Evolutionary conservation across 92 coral and sea anemone genomes (phyloP), one percentile per base, ranked within the genome.

Genomic region (Paragorgia papillata): DNA sequence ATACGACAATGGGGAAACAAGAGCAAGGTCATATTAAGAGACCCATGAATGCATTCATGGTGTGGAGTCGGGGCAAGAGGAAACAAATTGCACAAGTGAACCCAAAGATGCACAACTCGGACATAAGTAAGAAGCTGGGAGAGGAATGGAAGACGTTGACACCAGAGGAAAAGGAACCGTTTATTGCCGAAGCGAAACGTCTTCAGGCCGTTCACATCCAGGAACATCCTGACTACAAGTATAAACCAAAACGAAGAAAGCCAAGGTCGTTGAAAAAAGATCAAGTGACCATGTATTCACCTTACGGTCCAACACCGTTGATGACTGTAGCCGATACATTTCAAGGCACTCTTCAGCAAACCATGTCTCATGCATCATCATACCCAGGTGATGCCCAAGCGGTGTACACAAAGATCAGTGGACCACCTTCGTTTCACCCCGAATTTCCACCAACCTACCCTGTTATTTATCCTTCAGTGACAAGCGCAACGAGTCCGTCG

Each of bases 51-150:
- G 99, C 99, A 15, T 95, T 95, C 61, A 95, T 95, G 99, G 99
- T 95, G 32, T 95, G 99, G 99, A 88, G 95, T 77, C 99, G 99
- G 7, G 99, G 99, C 4, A 95, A 89, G 85, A 91, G 99, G 88
- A 95, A 95, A 86, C 97, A 95, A 85, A 90, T 90, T 70, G 97
- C 99, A 15, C 90, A 90, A 31, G 85, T 86, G 27, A 86, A 95
- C 57, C 99, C 99, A n/a, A 88, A 96, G 79, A 95, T 95, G 99
- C 99, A 95, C 73, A 95, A 95, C 88, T 95, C 99, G 49, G 99
- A 95, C 77, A 95, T 95, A 60, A 95, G 99, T 81, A 95, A 95
- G 85, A 88, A 92, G 73, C 82, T 95, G 9, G 99, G 99, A 57
- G 97, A 89, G 27, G 95, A 95, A 88, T 95, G 99, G 99, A 95